Base-by-base conservation (phyloP, 2,797 vertebrate species). In the Acanthurus lineatus region DNA sequence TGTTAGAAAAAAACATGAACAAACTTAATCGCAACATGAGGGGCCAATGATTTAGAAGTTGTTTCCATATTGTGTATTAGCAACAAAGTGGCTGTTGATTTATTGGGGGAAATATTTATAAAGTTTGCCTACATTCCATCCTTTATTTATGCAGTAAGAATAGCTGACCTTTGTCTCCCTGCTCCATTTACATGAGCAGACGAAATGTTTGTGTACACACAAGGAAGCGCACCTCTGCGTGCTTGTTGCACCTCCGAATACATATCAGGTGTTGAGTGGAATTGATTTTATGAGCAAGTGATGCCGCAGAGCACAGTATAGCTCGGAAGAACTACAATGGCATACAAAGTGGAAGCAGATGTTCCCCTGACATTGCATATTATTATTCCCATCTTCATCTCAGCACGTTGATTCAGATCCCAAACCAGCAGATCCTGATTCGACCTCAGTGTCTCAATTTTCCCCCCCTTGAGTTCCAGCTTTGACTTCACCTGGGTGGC, bases 241-340 rank as follows among this genome's bases (percentile, higher is more conserved):
- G 35, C 66, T 83, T 76, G 64, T 82, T 76, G 81, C 85, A 72
- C 73, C 82, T 68, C 40, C 56, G 16, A 67, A 76, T 48, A 54
- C 71, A 72, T 77, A 84, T 91, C 84, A 83, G 81, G 73, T 86
- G 81, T 69, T 78, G 69, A 61, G 63, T 48, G 53, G 78, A 83
- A 91, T 80, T 86, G 83, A 90, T 90, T 91, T 89, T 63, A 85
- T 62, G 75, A 77, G 74, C 73, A 86, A 85, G 77, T 60, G 49
- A 86, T 83, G 69, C 66, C 20, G 42, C 68, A 19, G 53, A 77
- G 65, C 32, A 35, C 67, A 61, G 68, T 17, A 73, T 78, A 68
- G 42, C 48, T 77, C 11, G 3, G 58, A 75, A 53, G 54, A 65
- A 69, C 71, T 74, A 80, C 83, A 71, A 9, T 6, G 14, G 68